These are phyloP conservation scores for Nannoperca obscura DNA, from an alignment of 2,797 vertebrate species.

Conservation along the genomic window DNA sequence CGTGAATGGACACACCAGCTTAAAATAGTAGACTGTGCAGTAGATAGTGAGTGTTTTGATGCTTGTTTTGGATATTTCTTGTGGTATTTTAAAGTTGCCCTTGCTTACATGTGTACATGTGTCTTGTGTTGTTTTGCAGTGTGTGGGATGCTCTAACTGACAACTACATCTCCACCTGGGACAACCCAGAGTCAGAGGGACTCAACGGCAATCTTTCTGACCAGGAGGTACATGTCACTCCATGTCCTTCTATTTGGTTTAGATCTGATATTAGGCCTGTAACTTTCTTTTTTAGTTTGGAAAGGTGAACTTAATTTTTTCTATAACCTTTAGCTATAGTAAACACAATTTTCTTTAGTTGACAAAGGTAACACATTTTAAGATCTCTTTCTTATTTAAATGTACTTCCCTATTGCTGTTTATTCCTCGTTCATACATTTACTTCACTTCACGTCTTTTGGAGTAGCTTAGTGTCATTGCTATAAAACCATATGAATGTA, in stretches of 20 bases:
- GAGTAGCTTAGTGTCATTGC: background rate
- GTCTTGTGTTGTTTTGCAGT: constrained; percentile 78
- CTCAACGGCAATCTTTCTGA: constrained; percentile 92
- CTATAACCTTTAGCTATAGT: background rate
- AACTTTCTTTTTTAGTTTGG: background rate
- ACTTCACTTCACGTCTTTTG: background rate
- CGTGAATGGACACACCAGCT: constrained; percentile 13
- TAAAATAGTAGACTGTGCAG: constrained; percentile 8
- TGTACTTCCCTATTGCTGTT: background rate
- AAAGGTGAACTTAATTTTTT: background rate
- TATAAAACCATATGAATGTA: background rate
- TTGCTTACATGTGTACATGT: constrained; percentile 25
- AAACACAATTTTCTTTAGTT: background rate
- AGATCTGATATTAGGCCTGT: background rate
- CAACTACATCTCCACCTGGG: constrained; percentile 94
- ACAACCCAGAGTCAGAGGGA: constrained; percentile 86
- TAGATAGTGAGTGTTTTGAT: background rate
- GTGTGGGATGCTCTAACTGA: constrained; percentile 96
- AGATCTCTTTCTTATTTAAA: background rate
- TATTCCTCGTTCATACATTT: background rate
- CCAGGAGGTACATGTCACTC: constrained; percentile 85
- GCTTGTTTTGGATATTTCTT: background rate
- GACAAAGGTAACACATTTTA: background rate
- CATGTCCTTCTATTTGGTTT: constrained; percentile 9
- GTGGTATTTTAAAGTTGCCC: background rate